Evolutionary conservation across 2,888 invertebrate genomes (phyloP).

Genomic region (Trilocha varians): DNA sequence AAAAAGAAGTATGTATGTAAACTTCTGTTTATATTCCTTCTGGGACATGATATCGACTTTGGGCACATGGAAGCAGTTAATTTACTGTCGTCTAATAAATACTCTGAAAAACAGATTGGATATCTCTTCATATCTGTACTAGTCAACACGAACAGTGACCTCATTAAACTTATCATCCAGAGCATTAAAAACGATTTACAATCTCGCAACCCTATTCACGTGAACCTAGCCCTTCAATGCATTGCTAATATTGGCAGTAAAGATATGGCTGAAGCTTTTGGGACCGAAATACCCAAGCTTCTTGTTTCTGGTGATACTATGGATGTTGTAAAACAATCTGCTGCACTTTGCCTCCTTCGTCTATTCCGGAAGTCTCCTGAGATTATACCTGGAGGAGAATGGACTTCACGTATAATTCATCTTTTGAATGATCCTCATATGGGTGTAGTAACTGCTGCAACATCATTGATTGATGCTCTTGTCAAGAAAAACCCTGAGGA

Average conservation of each 20-base stretch:
- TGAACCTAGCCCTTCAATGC: constrained; percentile 98
- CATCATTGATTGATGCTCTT: constrained; percentile 96
- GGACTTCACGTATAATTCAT: constrained; percentile 99
- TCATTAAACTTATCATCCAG: constrained; percentile 98
- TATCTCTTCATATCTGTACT: constrained; percentile 99
- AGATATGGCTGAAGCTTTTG: constrained; percentile 99
- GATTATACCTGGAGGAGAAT: constrained; percentile 97
- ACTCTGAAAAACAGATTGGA: constrained; percentile 99
- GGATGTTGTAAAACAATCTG: constrained; percentile 99
- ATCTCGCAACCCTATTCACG: constrained; percentile 97
- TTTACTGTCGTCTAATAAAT: constrained; percentile 98
- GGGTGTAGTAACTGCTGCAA: constrained; percentile 99
- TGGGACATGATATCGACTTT: constrained; percentile 99
- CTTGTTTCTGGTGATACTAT: constrained; percentile 99
- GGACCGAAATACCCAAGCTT: constrained; percentile 97
- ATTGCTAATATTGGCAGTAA: constrained; percentile 99
- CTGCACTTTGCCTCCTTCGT: constrained; percentile 95
- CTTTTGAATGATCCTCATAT: constrained; percentile 98
- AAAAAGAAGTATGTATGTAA: constrained; percentile 99
- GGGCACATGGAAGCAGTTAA: constrained; percentile 99
- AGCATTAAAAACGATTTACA: constrained; percentile 99
- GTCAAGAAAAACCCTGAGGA: constrained; percentile 99
- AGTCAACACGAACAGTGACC: constrained; percentile 98
- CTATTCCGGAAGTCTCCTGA: constrained; percentile 96
- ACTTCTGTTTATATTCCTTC: constrained; percentile 97